Evolutionary conservation across 2,888 invertebrate genomes (phyloP).

Genomic region (Stenotaenia linearis): DNA sequence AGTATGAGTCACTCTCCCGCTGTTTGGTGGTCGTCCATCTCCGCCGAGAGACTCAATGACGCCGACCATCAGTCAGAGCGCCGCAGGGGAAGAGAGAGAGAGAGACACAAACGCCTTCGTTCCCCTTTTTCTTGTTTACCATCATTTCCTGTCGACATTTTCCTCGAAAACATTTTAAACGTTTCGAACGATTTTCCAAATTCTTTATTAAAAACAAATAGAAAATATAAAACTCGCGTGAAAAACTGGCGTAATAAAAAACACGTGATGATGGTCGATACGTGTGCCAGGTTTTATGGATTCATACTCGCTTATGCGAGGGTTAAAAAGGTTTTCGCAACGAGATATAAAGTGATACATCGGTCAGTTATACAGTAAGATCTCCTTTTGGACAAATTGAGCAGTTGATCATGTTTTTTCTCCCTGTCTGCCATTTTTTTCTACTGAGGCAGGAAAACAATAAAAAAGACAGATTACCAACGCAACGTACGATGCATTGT

Average conservation of each 20-base stretch:
- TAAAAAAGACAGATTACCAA: neutral
- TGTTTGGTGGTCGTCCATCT: neutral
- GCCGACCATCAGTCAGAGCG: neutral
- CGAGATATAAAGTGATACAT: neutral
- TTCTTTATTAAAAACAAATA: no score
- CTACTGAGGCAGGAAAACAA: neutral
- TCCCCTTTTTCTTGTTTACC: neutral
- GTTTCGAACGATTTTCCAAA: no score
- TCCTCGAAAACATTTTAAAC: no score
- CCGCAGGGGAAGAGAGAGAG: neutral
- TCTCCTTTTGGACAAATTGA: neutral
- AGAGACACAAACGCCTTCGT: neutral
- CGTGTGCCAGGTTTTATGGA: neutral
- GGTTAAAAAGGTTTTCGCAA: neutral
- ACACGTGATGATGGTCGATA: no score
- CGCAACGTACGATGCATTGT: neutral
- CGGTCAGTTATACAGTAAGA: neutral
- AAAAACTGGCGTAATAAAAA: no score
- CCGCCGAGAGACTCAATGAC: neutral
- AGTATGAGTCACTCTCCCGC: neutral
- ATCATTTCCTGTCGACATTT: neutral
- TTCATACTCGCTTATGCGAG: neutral
- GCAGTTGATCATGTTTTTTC: neutral
- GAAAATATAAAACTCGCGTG: no score
- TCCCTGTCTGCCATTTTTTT: neutral